A percentile compares a stretch with the other conserved stretches of the same genome.
Conservation (phyloP, 2,888 invertebrate genomes). For the Protonemura montana region DNA sequence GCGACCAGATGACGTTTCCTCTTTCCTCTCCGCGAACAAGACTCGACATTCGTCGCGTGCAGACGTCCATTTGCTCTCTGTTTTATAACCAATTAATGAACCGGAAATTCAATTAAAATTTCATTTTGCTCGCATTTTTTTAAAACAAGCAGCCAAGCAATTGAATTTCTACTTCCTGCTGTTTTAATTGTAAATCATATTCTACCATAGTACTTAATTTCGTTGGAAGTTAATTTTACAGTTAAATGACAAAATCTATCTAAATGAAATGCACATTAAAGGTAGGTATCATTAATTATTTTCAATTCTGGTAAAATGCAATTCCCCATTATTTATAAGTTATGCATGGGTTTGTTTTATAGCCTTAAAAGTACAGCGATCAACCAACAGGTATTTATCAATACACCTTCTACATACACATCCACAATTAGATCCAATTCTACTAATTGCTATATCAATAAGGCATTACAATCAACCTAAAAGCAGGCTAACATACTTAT, state of each 20-base stretch:
- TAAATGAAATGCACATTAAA: not conserved
- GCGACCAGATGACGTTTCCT: not conserved
- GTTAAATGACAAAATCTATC: not conserved
- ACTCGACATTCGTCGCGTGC: not conserved
- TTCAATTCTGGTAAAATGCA: not conserved
- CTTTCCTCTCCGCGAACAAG: not conserved
- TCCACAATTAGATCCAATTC: not conserved
- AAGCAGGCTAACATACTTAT: conserved; percentile 14
- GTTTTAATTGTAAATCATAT: conserved; percentile 7
- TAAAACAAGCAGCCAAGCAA: not conserved
- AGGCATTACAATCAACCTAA: not conserved
- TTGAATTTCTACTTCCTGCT: not conserved
- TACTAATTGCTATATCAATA: not conserved
- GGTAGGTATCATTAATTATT: not conserved
- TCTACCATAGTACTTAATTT: not conserved
- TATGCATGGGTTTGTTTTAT: not conserved
- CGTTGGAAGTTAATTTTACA: not conserved
- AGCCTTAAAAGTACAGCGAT: not conserved
- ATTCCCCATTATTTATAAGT: not conserved
- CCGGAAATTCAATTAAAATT: conserved; percentile 12
- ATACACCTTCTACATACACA: not conserved
- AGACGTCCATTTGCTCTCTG: conserved; percentile 4
- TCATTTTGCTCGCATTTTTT: not conserved
- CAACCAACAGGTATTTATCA: not conserved
- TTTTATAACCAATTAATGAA: not conserved